Evolutionary conservation across 1,140 invertebrate genomes (phyloP).

Genomic region (Danaus melanippus): DNA sequence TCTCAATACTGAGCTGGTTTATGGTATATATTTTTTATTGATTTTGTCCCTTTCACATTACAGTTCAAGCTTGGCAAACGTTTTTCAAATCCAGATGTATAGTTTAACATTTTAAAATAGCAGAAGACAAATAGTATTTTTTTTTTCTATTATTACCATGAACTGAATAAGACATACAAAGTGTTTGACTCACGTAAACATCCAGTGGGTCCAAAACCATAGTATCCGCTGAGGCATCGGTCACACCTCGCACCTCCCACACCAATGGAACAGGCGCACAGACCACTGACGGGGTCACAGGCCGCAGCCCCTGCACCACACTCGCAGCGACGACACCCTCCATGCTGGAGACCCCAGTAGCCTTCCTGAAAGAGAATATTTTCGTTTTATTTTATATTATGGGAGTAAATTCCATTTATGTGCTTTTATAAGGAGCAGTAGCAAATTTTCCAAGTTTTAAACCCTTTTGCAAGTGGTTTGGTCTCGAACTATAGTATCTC

Average conservation of each 20-base stretch:
- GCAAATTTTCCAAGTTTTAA: too few relatives aligned
- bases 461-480: too few relatives aligned
- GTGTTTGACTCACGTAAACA: conserved; percentile 79
- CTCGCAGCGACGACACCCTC: conserved; percentile 81
- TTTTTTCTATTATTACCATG: neutral
- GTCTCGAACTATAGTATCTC: too few relatives aligned
- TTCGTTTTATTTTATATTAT: too few relatives aligned
- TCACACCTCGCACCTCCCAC: conserved; percentile 88
- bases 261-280: conserved; percentile 89
- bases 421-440: too few relatives aligned
- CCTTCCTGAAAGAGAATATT: conserved; percentile 70
- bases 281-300: conserved; percentile 84
- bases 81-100: too few relatives aligned
- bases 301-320: conserved; percentile 78
- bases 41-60: too few relatives aligned
- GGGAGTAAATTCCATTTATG: too few relatives aligned
- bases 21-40: too few relatives aligned
- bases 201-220: conserved; percentile 85
- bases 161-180: neutral
- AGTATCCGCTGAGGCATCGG: conserved; percentile 84
- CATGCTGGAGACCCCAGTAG: conserved; percentile 82
- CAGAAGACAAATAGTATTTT: neutral
- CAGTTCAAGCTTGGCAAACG: too few relatives aligned
- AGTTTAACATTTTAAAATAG: too few relatives aligned
- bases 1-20: too few relatives aligned